phyloP scores from a whole-genome alignment of 2,888 invertebrate species.

The Scaptomyza reducta region DNA sequence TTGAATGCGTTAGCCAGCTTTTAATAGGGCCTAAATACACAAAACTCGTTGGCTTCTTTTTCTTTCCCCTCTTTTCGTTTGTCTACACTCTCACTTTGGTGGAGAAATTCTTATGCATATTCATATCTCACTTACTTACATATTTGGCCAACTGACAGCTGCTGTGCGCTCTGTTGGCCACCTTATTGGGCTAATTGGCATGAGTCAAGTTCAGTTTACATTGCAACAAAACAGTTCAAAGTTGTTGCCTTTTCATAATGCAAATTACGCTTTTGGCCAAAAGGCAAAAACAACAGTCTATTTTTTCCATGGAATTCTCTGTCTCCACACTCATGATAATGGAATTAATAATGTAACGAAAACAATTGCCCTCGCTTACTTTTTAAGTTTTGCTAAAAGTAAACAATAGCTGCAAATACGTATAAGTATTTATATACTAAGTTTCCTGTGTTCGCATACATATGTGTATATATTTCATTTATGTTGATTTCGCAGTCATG shows the following conservation, averaged over 20 bases:
- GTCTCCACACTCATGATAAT: slow-evolving; percentile 13
- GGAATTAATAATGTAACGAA: slow-evolving; percentile 21
- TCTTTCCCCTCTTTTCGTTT: background rate
- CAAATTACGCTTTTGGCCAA: slow-evolving; percentile 33
- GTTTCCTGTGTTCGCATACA: slow-evolving; percentile 8
- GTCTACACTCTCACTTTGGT: slow-evolving; percentile 18
- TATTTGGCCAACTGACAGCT: slow-evolving; percentile 52
- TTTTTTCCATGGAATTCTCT: slow-evolving; percentile 16
- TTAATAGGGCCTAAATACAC: slow-evolving; percentile 6
- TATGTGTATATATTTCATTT: slow-evolving; percentile 9
- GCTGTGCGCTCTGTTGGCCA: slow-evolving; percentile 17
- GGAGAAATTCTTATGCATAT: slow-evolving; percentile 54
- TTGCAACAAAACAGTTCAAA: slow-evolving; percentile 24
- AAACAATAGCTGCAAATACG: slow-evolving; percentile 23
- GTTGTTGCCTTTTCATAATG: slow-evolving; percentile 42
- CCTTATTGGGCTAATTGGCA: slow-evolving; percentile 58
- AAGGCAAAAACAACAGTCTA: background rate
- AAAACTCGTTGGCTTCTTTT: slow-evolving; percentile 4
- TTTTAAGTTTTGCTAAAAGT: slow-evolving; percentile 31
- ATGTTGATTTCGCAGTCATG: slow-evolving; percentile 26
- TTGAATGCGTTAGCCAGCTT: background rate
- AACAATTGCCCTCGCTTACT: slow-evolving; percentile 23
- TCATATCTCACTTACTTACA: slow-evolving; percentile 14
- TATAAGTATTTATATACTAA: slow-evolving; percentile 1
- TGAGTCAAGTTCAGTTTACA: slow-evolving; percentile 49